Evolutionary conservation across 2,888 invertebrate genomes (phyloP).

Genomic region (Cerastoderma edule): DNA sequence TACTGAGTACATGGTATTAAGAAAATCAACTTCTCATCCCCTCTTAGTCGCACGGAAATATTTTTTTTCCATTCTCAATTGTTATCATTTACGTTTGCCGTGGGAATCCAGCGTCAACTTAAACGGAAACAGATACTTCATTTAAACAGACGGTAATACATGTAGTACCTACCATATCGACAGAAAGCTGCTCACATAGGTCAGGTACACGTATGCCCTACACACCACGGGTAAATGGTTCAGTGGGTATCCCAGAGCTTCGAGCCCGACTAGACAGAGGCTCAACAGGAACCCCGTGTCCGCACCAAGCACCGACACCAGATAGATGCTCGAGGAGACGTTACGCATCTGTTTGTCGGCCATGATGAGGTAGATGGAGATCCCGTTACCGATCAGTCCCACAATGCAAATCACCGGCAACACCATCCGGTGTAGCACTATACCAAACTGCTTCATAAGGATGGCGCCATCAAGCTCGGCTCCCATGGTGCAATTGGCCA

Average conservation of each 20-base stretch:
- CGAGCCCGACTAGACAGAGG: conserved; percentile 66
- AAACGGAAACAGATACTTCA: neutral
- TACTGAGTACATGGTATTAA: neutral
- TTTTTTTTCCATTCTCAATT: neutral
- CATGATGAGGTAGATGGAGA: conserved; percentile 63
- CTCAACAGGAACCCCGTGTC: conserved; percentile 66
- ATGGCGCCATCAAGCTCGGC: neutral
- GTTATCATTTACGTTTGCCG: neutral
- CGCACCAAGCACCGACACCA: conserved; percentile 59
- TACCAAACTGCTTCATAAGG: conserved; percentile 23
- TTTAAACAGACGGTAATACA: neutral
- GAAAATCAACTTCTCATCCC: neutral
- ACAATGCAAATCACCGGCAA: conserved; percentile 61
- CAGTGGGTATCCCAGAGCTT: conserved; percentile 60
- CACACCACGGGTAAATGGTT: conserved; percentile 82
- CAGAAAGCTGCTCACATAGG: conserved; percentile 89
- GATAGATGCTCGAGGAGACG: conserved; percentile 67
- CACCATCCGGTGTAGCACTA: conserved; percentile 56
- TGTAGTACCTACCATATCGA: conserved; percentile 89
- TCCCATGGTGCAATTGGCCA: conserved; percentile 3
- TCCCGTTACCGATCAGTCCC: conserved; percentile 67
- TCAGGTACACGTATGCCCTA: conserved; percentile 64
- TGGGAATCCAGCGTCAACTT: neutral
- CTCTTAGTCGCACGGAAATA: neutral
- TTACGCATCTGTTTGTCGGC: conserved; percentile 60